Evolutionary conservation across 2,797 vertebrate species (phyloP), one percentile per base, ranked within the genome.

Genomic region (Jordanella pulchra): DNA sequence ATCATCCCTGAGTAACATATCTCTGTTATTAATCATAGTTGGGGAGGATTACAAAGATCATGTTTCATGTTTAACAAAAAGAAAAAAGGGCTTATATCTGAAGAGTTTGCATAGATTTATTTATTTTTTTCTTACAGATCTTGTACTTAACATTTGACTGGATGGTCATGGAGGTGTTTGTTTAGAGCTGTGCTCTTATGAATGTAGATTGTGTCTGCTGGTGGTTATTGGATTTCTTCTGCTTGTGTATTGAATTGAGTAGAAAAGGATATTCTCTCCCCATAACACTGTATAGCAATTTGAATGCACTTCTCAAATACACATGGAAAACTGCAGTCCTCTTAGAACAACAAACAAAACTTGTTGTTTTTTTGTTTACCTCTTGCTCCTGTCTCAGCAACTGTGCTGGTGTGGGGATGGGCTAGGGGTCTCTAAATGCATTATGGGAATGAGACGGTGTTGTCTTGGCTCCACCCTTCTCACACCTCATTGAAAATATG

Each of bases 191-290:
- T 47, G 32, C 27, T 53, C 65, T 73, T 63, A 30, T n/a, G 47
- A 50, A 63, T 63, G 71, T 47, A 50, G 55, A 73, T 69, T 61
- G 72, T 68, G 35, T 80, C 73, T 72, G 75, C 81, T 18, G 39
- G 39, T 78, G 81, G 71, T 50, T 50, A 39, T 51, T 73, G 74
- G 47, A 73, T 86, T 85, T 84, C 60, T 54, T 68, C 78, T 86
- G 81, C 81, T 65, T 71, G 65, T 73, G 32, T 77, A 84, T 72
- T 80, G 80, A 61, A 74, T 71, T 42, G 51, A 61, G 65, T 71
- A 74, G 42, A 68, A 63, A 44, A 72, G 50, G 56, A 72, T 50
- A 28, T 65, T 55, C 30, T 66, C 39, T 69, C 42, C 23, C 23
- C 35, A 6, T 69, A 71, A 79, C 69, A 75, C 73, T 80, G 28